These are phyloP conservation scores for Microplitis mediator DNA, from an alignment of 1,140 invertebrate genomes.

Conservation along the genomic window DNA sequence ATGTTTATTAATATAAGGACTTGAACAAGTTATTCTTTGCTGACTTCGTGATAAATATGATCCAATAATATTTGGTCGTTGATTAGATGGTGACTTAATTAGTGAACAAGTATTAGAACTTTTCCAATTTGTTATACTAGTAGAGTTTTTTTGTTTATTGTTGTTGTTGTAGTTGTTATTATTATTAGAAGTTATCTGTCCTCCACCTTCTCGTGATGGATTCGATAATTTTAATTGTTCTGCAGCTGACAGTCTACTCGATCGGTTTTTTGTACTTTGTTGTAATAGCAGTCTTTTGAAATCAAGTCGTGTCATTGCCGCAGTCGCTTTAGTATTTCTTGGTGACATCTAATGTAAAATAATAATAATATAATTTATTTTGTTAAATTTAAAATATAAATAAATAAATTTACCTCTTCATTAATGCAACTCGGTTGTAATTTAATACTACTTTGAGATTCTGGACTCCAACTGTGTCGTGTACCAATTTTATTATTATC, in stretches of 20 bases:
- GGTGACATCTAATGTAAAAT: slow-evolving; percentile 41
- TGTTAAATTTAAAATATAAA: slow-evolving; percentile 17
- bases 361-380: not conserved
- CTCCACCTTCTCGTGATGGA: slow-evolving; percentile 58
- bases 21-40: no score
- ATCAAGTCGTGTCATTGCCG: slow-evolving; percentile 75
- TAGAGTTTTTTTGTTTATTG: slow-evolving; percentile 42
- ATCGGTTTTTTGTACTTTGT: slow-evolving; percentile 68
- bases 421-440: slow-evolving; percentile 35
- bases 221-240: slow-evolving; percentile 80
- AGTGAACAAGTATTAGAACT: slow-evolving; percentile 47
- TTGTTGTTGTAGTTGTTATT: slow-evolving; percentile 65
- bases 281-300: slow-evolving; percentile 82
- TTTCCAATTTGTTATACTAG: slow-evolving; percentile 62
- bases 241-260: slow-evolving; percentile 77
- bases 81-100: slow-evolving; percentile 36
- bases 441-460: slow-evolving; percentile 39
- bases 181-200: slow-evolving; percentile 52
- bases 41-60: no score
- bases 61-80: slow-evolving; percentile 28
- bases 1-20: no score
- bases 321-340: slow-evolving; percentile 30
- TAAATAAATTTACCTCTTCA: slow-evolving; percentile 24
- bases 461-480: slow-evolving; percentile 58
- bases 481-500: slow-evolving; percentile 36